phyloP scores from a whole-genome alignment of 2,797 vertebrate genomes.

The Pseudopleuronectes americanus region DNA sequence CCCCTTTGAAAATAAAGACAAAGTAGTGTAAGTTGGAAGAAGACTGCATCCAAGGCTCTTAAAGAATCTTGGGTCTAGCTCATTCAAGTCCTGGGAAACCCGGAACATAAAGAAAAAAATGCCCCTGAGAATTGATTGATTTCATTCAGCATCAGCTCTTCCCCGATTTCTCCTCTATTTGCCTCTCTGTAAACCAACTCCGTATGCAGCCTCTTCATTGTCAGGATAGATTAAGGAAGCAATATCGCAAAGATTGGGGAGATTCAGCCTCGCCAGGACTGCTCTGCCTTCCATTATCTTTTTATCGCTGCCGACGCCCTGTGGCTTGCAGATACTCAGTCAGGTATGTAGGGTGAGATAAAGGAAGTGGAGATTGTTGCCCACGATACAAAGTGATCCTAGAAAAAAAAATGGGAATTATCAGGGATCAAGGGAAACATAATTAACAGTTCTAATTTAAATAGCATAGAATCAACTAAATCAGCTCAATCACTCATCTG shows the following conservation, averaged over 20 bases:
- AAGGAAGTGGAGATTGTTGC: conserved; percentile 31
- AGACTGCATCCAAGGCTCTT: neutral
- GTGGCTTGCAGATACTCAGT: conserved; percentile 34
- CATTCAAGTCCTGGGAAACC: neutral
- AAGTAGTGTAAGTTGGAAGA: neutral
- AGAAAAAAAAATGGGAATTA: conserved; percentile 19
- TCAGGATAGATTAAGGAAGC: conserved; percentile 48
- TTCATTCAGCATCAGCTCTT: conserved; percentile 1
- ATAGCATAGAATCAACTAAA: neutral
- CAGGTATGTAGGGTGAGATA: conserved; percentile 56
- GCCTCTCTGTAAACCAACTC: conserved; percentile 27
- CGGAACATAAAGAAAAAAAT: conserved; percentile 10
- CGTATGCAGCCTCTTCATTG: conserved; percentile 21
- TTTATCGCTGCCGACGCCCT: conserved; percentile 41
- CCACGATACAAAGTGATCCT: conserved; percentile 22
- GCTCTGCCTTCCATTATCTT: conserved; percentile 38
- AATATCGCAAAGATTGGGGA: conserved; percentile 30
- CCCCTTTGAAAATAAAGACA: too few species aligned
- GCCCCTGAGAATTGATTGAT: neutral
- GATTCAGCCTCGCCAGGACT: conserved; percentile 5
- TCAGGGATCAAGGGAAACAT: conserved; percentile 11
- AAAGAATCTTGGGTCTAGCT: neutral
- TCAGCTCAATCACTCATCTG: neutral
- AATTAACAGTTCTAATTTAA: conserved; percentile 3
- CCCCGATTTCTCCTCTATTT: neutral